These are phyloP conservation scores for Cerastis rubricosa DNA, from an alignment of 2,888 invertebrate genomes.

Conservation along the genomic window DNA sequence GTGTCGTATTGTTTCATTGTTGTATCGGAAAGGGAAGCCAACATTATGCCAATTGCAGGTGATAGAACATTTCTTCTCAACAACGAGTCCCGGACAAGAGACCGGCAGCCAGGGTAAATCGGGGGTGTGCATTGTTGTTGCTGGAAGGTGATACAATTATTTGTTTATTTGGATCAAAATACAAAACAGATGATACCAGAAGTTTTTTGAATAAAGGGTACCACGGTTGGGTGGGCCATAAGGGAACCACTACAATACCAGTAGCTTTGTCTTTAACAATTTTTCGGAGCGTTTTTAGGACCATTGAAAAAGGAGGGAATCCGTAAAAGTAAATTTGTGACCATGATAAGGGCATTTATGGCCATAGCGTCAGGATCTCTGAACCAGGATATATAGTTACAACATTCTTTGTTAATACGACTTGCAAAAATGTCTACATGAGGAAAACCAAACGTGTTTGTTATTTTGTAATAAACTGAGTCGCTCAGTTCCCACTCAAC, in stretches of 20 bases:
- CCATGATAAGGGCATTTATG: not conserved
- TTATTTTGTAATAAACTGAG: no score
- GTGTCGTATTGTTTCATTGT: not conserved
- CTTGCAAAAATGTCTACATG: conserved; percentile 27
- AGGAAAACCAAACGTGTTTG: no score
- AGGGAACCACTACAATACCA: not conserved
- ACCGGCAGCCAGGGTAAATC: conserved; percentile 23
- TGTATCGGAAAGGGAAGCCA: not conserved
- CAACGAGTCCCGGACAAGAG: conserved; percentile 17
- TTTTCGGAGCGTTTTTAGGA: conserved; percentile 6
- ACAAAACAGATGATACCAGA: not conserved
- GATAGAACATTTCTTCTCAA: conserved; percentile 7
- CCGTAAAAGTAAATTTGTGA: conserved; percentile 13
- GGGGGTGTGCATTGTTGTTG: not conserved
- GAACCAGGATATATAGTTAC: conserved; percentile 18
- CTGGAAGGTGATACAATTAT: not conserved
- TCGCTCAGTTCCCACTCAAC: not conserved
- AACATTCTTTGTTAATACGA: conserved; percentile 23
- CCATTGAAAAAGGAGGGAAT: conserved; percentile 22
- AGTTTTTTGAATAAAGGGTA: not conserved
- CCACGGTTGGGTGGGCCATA: conserved; percentile 3
- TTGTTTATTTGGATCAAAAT: conserved; percentile 4
- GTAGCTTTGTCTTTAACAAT: conserved; percentile 1
- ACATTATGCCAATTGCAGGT: not conserved
- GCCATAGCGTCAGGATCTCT: conserved; percentile 11